Percentiles rank a stretch among this genome's conserved stretches.
phyloP scores from a whole-genome alignment of 2,888 invertebrate species.

The Eristalis intricaria region DNA sequence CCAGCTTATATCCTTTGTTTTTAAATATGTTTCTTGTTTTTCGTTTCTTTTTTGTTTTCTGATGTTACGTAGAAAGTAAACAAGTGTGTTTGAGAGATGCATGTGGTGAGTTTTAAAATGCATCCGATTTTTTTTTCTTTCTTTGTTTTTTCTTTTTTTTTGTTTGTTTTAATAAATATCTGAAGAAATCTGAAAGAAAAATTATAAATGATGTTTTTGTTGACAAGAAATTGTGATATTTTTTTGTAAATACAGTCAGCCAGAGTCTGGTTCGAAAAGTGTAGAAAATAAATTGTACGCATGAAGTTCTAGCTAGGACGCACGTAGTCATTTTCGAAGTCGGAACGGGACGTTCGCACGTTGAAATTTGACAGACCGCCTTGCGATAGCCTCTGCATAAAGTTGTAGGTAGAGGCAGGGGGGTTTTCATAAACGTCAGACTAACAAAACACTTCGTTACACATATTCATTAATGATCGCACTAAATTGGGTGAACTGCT shows the following conservation, averaged over 20 bases:
- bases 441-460: too few relatives aligned
- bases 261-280: not conserved
- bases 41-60: slow-evolving; percentile 19
- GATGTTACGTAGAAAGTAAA: slow-evolving; percentile 51
- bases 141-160: slow-evolving; percentile 30
- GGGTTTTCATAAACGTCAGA: too few relatives aligned
- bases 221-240: not conserved
- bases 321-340: too few relatives aligned
- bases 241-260: not conserved
- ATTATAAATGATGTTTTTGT: slow-evolving; percentile 2
- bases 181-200: slow-evolving; percentile 53
- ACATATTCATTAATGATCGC: too few relatives aligned
- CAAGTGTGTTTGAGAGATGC: slow-evolving; percentile 62
- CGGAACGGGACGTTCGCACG: too few relatives aligned
- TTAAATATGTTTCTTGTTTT: not conserved
- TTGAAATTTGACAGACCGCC: too few relatives aligned
- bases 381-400: too few relatives aligned
- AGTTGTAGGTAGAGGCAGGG: too few relatives aligned
- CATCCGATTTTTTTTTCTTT: slow-evolving; percentile 45
- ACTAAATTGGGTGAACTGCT: too few relatives aligned
- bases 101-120: slow-evolving; percentile 52
- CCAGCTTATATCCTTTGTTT: slow-evolving; percentile 29
- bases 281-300: too few relatives aligned
- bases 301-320: too few relatives aligned
- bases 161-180: slow-evolving; percentile 54